These are phyloP conservation scores for Raja brachyura DNA, from an alignment of 2,113 vertebrate genomes.

Conservation along the genomic window DNA sequence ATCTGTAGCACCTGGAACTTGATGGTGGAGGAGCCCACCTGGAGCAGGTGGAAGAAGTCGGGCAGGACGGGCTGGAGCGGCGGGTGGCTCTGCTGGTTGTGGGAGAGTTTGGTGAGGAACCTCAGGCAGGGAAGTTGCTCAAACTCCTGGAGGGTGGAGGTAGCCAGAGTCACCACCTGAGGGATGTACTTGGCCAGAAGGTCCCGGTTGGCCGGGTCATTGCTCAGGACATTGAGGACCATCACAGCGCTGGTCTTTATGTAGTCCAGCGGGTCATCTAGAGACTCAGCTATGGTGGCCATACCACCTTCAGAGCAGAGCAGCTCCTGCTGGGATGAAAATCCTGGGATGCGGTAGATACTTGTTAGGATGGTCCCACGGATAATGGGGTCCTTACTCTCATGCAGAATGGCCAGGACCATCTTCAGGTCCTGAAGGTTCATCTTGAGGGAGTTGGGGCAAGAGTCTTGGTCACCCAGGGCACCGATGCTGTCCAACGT, in stretches of 20 bases:
- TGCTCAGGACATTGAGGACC: not conserved
- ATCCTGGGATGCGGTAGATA: slow-evolving; percentile 10
- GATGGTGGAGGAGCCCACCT: not conserved
- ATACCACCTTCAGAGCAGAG: not conserved
- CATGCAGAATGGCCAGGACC: not conserved
- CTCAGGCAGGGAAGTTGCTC: not conserved
- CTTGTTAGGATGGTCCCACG: not conserved
- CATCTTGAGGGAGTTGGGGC: slow-evolving; percentile 2
- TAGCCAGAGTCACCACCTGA: not conserved
- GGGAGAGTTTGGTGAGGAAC: slow-evolving; percentile 29
- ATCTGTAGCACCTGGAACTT: slow-evolving; percentile 17
- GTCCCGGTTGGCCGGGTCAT: not conserved
- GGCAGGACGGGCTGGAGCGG: not conserved
- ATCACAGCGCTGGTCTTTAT: slow-evolving; percentile 31
- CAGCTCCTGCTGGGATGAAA: not conserved
- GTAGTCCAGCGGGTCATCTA: not conserved
- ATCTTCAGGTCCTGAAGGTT: slow-evolving; percentile 22
- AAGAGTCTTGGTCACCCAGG: not conserved
- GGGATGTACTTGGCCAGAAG: not conserved
- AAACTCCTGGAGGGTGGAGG: not conserved
- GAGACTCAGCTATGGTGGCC: slow-evolving; percentile 5
- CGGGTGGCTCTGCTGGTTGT: not conserved
- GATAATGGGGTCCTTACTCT: slow-evolving; percentile 17
- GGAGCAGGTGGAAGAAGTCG: not conserved
- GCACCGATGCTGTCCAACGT: slow-evolving; percentile 7